phyloP scores from a whole-genome alignment of 2,888 invertebrate genomes.

The Caenorhabditis panamensis region DNA sequence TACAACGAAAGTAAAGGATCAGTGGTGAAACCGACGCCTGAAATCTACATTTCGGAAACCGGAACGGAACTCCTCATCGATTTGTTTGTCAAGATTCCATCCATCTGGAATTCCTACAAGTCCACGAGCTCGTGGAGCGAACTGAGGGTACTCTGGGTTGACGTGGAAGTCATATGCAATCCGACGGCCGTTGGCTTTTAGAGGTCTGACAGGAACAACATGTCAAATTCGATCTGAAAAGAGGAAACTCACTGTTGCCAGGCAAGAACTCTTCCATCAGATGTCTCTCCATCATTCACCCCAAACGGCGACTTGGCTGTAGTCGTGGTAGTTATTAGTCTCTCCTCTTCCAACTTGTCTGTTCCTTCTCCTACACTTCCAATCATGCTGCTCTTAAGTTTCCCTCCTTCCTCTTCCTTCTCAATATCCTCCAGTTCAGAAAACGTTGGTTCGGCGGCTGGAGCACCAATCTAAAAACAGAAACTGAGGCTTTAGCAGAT shows the following conservation, averaged over 20 bases:
- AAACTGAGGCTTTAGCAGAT: no score
- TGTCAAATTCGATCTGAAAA: not conserved
- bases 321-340: constrained; percentile 5
- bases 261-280: not conserved
- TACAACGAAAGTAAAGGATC: no score
- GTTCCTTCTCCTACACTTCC: constrained; percentile 22
- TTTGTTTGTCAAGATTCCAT: constrained; percentile 58
- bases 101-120: constrained; percentile 65
- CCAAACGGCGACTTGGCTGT: constrained; percentile 2
- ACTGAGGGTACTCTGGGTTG: constrained; percentile 51
- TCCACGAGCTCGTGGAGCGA: constrained; percentile 62
- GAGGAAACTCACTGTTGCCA: constrained; percentile 14
- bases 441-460: constrained; percentile 44
- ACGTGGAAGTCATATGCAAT: constrained; percentile 53
- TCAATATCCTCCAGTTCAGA: constrained; percentile 43
- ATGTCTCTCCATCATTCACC: constrained; percentile 27
- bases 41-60: constrained; percentile 50
- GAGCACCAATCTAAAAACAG: constrained; percentile 25
- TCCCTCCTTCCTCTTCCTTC: constrained; percentile 1
- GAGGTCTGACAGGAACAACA: constrained; percentile 41
- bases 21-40: constrained; percentile 19
- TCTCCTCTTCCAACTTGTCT: constrained; percentile 23
- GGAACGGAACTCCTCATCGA: constrained; percentile 59
- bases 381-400: constrained; percentile 46
- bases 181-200: constrained; percentile 22